phyloP scores from a whole-genome alignment of 1,140 invertebrate genomes.

The Zaprionus gabonicus region DNA sequence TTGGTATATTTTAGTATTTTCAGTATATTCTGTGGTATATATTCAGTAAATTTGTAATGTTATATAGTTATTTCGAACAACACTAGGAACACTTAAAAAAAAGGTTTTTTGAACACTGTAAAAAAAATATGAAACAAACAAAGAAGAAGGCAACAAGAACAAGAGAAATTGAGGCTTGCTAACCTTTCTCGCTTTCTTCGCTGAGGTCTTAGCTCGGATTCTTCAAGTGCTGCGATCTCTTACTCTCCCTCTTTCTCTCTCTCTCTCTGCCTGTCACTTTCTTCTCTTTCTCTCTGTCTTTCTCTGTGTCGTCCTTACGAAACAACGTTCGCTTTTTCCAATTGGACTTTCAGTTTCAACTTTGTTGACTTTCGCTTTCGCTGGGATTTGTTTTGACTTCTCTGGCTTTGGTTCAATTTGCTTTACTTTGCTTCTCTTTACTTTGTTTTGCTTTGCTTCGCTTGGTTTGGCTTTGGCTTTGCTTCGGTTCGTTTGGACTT shows the following conservation, averaged over 20 bases:
- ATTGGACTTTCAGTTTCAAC: slow-evolving; percentile 7
- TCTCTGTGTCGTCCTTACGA: neutral
- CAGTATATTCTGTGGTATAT: neutral
- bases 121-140: slow-evolving; percentile 27
- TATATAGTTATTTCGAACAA: neutral
- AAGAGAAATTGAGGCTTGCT: slow-evolving; percentile 1
- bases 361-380: neutral
- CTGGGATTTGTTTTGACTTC: neutral
- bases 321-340: slow-evolving; percentile 22
- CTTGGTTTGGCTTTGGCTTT: slow-evolving; percentile 17
- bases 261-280: neutral
- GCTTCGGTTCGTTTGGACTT: slow-evolving; percentile 45
- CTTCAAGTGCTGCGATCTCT: neutral
- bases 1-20: neutral
- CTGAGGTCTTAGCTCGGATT: slow-evolving; percentile 2
- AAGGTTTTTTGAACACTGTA: slow-evolving; percentile 18
- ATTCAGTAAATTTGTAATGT: neutral
- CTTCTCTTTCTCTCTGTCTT: neutral
- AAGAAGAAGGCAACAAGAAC: slow-evolving; percentile 3
- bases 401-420: neutral
- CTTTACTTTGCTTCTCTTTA: neutral
- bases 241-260: neutral
- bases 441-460: slow-evolving; percentile 20
- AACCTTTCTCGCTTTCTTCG: slow-evolving; percentile 25
- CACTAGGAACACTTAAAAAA: slow-evolving; percentile 43